Evolutionary conservation across 2,888 invertebrate species (phyloP).

Genomic region (Aradus depressus): DNA sequence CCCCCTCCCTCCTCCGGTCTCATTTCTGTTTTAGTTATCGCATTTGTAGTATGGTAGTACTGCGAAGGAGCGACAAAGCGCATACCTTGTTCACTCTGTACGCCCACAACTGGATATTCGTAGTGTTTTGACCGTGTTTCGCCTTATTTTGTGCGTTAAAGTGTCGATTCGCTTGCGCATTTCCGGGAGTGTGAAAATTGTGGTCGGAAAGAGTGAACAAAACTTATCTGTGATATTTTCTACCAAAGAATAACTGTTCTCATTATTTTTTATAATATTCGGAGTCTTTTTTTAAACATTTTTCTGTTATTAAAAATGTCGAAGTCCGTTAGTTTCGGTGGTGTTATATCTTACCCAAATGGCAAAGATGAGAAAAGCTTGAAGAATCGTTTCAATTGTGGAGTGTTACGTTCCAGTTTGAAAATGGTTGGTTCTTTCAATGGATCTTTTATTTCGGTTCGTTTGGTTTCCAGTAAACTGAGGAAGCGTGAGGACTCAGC

Average conservation of each 20-base stretch:
- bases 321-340: constrained; percentile 31
- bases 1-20: neutral
- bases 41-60: constrained; percentile 28
- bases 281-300: neutral
- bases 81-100: constrained; percentile 31
- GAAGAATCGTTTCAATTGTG: constrained; percentile 32
- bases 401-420: constrained; percentile 31
- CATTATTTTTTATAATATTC: too few species aligned
- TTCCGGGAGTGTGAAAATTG: constrained; percentile 14
- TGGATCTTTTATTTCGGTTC: constrained; percentile 69
- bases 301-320: constrained; percentile 23
- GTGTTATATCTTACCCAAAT: constrained; percentile 29
- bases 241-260: constrained; percentile 26
- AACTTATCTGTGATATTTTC: constrained; percentile 29
- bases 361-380: constrained; percentile 27
- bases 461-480: constrained; percentile 83
- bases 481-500: constrained; percentile 65
- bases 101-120: constrained; percentile 31
- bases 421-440: constrained; percentile 70
- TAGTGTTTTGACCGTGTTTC: constrained; percentile 25
- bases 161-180: neutral
- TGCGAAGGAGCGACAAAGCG: constrained; percentile 29
- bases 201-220: constrained; percentile 22
- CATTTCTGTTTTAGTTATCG: constrained; percentile 20
- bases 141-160: constrained; percentile 21